A percentile compares a stretch with the other conserved stretches of the same genome.
Conservation (phyloP, 1,140 invertebrate species). For the Homarus americanus region DNA sequence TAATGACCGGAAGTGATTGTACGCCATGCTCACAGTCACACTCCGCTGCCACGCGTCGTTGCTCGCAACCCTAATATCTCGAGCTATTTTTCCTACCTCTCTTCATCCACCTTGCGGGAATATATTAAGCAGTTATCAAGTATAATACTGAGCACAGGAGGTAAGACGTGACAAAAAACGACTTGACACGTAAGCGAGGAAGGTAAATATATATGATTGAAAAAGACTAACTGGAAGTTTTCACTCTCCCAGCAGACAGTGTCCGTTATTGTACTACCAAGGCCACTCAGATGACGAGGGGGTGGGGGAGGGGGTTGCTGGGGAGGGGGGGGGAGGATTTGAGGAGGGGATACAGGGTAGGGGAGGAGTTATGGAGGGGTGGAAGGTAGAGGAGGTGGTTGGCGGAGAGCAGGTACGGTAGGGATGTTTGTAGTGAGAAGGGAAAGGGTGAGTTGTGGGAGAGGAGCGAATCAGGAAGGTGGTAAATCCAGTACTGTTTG, state of each 20-base stretch:
- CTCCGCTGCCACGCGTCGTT: not conserved
- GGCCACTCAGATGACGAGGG: not conserved
- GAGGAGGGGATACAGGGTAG: not conserved
- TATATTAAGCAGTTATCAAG: not conserved
- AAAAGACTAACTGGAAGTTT: too few relatives aligned
- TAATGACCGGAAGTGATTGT: constrained; percentile 43
- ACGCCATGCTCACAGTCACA: constrained; percentile 12
- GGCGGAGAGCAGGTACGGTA: too few relatives aligned
- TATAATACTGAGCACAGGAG: not conserved
- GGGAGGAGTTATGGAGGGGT: not conserved
- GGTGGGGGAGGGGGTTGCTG: not conserved
- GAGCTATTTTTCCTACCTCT: not conserved
- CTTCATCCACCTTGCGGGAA: not conserved
- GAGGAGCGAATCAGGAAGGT: constrained; percentile 3
- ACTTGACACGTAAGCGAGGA: too few relatives aligned
- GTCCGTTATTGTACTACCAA: constrained; percentile 13
- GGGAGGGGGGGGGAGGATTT: too few relatives aligned
- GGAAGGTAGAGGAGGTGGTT: not conserved
- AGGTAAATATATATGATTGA: too few relatives aligned
- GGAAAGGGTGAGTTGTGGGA: not conserved
- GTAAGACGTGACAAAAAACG: too few relatives aligned
- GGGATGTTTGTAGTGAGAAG: not conserved
- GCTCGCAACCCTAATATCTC: not conserved
- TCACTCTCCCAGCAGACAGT: not conserved
- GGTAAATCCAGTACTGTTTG: not conserved